These are phyloP conservation scores for Cheilosia urbana DNA, from an alignment of 2,888 invertebrate species.

Conservation along the genomic window DNA sequence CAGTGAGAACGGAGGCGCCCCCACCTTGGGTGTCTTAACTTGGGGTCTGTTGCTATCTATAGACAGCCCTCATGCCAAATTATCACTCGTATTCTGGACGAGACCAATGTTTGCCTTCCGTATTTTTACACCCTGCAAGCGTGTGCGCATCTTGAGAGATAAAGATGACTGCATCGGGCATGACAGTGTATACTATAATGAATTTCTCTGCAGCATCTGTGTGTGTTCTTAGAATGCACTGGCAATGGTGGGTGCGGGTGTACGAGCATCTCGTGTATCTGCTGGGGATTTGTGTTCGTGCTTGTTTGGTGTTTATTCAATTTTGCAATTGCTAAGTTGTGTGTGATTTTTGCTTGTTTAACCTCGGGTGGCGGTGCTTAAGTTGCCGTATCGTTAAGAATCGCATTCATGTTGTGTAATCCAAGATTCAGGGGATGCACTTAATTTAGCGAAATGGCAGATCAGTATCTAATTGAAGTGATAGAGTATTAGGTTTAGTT, in stretches of 20 bases:
- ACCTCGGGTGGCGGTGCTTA: slow-evolving; percentile 48
- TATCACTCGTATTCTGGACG: slow-evolving; percentile 38
- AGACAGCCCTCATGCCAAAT: slow-evolving; percentile 26
- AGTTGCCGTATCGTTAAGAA: background rate
- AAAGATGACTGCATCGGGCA: background rate
- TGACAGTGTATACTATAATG: slow-evolving; percentile 13
- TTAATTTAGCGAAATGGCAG: slow-evolving; percentile 52
- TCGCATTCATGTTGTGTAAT: slow-evolving; percentile 44
- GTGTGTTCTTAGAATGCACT: slow-evolving; percentile 11
- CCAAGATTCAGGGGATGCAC: slow-evolving; percentile 46
- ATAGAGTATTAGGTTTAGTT: background rate
- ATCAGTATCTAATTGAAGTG: slow-evolving; percentile 13
- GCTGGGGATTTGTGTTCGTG: slow-evolving; percentile 45
- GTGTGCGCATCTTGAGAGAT: slow-evolving; percentile 16
- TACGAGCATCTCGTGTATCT: slow-evolving; percentile 27
- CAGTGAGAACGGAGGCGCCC: slow-evolving; percentile 21
- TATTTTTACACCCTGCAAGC: slow-evolving; percentile 5
- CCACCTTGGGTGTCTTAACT: slow-evolving; percentile 19
- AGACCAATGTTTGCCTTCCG: slow-evolving; percentile 28
- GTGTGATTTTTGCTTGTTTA: slow-evolving; percentile 58
- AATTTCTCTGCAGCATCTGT: slow-evolving; percentile 16
- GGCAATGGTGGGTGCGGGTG: slow-evolving; percentile 5
- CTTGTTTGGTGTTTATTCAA: slow-evolving; percentile 67
- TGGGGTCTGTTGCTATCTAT: slow-evolving; percentile 8
- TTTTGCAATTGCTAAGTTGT: slow-evolving; percentile 57